These are phyloP conservation scores for Apostichopus japonicus DNA, from an alignment of 35 echinoderm and acorn worm species.

Conservation along the genomic window DNA sequence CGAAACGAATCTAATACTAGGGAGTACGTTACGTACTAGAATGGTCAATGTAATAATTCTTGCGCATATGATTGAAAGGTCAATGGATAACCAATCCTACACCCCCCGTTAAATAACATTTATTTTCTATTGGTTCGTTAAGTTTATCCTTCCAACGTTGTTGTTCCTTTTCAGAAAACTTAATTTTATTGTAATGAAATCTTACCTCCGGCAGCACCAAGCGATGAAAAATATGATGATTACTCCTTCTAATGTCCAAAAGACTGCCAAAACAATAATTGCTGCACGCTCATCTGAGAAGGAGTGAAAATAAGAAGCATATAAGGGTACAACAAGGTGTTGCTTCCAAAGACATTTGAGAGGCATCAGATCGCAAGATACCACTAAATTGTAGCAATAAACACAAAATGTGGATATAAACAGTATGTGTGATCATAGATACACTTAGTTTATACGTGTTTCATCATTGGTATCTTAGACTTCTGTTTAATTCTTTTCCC, in stretches of 20 bases:
- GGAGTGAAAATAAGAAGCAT: not conserved
- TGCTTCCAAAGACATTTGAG: not conserved
- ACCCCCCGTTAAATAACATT: not conserved
- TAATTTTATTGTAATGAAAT: not conserved
- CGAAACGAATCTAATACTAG: too few relatives aligned
- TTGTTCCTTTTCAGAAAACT: not conserved
- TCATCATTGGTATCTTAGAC: too few relatives aligned
- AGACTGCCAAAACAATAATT: not conserved
- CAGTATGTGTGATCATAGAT: not conserved
- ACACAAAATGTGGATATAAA: not conserved
- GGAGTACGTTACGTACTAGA: too few relatives aligned
- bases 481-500: too few relatives aligned
- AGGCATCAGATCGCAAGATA: not conserved
- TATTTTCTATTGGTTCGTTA: not conserved
- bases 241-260: not conserved
- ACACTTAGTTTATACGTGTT: not conserved
- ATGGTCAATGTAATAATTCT: not conserved
- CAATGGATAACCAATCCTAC: too few relatives aligned
- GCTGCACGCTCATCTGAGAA: not conserved
- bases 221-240: not conserved
- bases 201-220: not conserved
- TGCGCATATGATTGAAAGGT: not conserved
- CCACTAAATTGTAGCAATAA: not conserved
- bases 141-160: not conserved
- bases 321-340: not conserved